Conservation (phyloP, 2,888 invertebrate genomes). For the Synergus japonicus region DNA sequence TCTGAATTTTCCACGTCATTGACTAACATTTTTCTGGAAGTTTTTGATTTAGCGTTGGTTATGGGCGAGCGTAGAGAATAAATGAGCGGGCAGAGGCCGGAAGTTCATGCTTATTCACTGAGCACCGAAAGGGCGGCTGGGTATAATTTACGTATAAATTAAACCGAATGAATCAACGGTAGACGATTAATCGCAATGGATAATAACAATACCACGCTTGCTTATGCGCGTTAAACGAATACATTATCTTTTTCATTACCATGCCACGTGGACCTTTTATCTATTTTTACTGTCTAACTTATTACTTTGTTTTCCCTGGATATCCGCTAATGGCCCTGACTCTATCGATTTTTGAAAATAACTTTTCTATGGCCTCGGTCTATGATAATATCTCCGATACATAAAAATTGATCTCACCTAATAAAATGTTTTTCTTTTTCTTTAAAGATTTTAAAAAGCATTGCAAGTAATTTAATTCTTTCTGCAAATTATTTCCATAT, state of each 20-base stretch:
- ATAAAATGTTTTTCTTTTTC: no score
- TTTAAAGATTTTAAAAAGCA: no score
- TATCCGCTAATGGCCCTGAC: neutral
- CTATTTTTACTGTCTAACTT: slow-evolving; percentile 46
- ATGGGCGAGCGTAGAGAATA: slow-evolving; percentile 52
- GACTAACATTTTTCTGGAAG: slow-evolving; percentile 6
- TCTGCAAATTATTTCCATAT: no score
- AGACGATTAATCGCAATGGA: slow-evolving; percentile 72
- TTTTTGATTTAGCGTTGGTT: slow-evolving; percentile 38
- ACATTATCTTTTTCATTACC: slow-evolving; percentile 72
- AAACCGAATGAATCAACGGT: slow-evolving; percentile 73
- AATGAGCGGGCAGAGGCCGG: slow-evolving; percentile 68
- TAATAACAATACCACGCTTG: slow-evolving; percentile 68
- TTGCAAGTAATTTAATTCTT: no score
- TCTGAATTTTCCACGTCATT: neutral
- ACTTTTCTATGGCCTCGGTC: neutral
- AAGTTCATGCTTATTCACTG: slow-evolving; percentile 75
- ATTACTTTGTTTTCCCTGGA: slow-evolving; percentile 58
- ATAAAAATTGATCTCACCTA: neutral
- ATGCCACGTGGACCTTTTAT: slow-evolving; percentile 69
- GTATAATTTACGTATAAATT: slow-evolving; percentile 75
- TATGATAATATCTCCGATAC: neutral
- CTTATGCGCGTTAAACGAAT: slow-evolving; percentile 70
- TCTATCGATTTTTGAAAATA: neutral
- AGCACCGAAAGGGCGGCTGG: slow-evolving; percentile 72